A percentile compares a stretch with the other conserved stretches of the same genome.
These are phyloP conservation scores for Penaeus monodon DNA, from an alignment of 2,888 invertebrate species.

Conservation along the genomic window DNA sequence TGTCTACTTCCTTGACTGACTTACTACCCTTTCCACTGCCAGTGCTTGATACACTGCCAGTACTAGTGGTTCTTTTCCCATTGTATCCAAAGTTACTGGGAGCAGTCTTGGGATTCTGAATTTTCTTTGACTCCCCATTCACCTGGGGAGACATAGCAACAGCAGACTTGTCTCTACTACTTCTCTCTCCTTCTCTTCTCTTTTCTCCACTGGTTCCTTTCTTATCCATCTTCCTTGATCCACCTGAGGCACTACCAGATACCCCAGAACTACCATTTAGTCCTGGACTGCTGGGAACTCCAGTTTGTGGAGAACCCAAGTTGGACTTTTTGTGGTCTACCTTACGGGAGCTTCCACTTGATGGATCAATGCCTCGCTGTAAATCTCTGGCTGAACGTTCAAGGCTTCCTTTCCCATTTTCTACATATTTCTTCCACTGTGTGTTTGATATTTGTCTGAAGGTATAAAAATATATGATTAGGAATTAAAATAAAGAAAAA, in stretches of 20 bases:
- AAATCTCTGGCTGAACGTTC: conserved; percentile 53
- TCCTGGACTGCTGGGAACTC: conserved; percentile 39
- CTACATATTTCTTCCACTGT: conserved; percentile 73
- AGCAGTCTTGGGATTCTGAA: conserved; percentile 64
- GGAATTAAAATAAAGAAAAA: neutral
- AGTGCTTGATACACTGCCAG: conserved; percentile 55
- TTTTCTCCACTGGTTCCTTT: conserved; percentile 54
- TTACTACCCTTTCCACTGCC: conserved; percentile 43
- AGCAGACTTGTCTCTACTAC: conserved; percentile 41
- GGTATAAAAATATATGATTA: neutral
- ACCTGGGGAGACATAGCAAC: conserved; percentile 50
- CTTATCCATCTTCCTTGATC: conserved; percentile 54
- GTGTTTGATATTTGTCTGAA: conserved; percentile 69
- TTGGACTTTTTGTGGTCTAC: conserved; percentile 63
- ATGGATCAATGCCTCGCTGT: conserved; percentile 52
- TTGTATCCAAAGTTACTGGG: conserved; percentile 65
- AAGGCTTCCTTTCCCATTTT: conserved; percentile 68
- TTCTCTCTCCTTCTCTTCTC: conserved; percentile 50
- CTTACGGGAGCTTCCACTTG: conserved; percentile 47
- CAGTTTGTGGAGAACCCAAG: conserved; percentile 52
- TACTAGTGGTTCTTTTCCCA: conserved; percentile 54
- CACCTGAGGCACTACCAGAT: conserved; percentile 24
- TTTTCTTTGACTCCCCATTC: conserved; percentile 62
- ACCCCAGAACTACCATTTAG: conserved; percentile 26
- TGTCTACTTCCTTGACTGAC: conserved; percentile 33